phyloP scores from a whole-genome alignment of 2,888 invertebrate genomes.

The Nebria salina region DNA sequence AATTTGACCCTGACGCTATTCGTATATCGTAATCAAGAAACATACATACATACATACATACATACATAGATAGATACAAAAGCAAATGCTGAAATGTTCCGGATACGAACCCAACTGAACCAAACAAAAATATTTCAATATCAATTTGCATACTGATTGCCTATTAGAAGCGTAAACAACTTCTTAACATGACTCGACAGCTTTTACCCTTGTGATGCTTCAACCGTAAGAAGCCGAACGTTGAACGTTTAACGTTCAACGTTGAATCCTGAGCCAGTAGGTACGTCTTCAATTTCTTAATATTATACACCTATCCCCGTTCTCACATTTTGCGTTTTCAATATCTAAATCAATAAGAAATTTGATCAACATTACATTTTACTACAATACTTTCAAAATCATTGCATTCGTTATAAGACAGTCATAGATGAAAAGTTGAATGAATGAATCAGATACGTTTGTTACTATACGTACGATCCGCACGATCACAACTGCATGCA shows the following conservation, averaged over 20 bases:
- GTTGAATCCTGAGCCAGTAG: too few species aligned
- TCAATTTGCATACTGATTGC: slow-evolving; percentile 54
- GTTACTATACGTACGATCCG: neutral
- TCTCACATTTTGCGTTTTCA: too few species aligned
- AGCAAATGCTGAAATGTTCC: neutral
- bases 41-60: neutral
- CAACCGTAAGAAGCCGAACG: slow-evolving; percentile 14
- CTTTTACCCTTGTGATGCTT: slow-evolving; percentile 17
- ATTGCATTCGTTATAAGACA: too few species aligned
- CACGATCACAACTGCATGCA: slow-evolving; percentile 10
- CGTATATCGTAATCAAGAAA: neutral
- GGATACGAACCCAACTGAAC: neutral
- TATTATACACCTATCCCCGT: too few species aligned
- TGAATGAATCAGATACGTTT: too few species aligned
- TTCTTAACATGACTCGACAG: slow-evolving; percentile 31
- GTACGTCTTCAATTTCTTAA: too few species aligned
- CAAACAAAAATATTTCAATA: slow-evolving; percentile 43
- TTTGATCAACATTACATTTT: too few species aligned
- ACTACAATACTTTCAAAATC: too few species aligned
- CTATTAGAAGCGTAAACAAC: slow-evolving; percentile 41
- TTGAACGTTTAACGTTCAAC: slow-evolving; percentile 20
- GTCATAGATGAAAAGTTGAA: too few species aligned
- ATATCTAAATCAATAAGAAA: too few species aligned
- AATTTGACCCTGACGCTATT: neutral
- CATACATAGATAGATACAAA: neutral